Conservation (phyloP, 2,113 vertebrate species). For the Cololabis saira region DNA sequence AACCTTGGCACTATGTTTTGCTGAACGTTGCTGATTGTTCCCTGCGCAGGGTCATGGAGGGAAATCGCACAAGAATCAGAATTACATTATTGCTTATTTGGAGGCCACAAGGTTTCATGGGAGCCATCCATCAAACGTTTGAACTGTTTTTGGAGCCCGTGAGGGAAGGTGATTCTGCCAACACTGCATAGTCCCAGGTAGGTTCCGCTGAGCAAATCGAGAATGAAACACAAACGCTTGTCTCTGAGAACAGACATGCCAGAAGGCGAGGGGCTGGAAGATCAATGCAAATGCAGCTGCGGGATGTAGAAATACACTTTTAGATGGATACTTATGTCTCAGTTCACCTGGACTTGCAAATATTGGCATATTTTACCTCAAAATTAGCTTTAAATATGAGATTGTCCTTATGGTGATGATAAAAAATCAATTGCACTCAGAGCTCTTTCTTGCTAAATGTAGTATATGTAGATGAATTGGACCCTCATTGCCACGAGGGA, state of each 20-base stretch:
- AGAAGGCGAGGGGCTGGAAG: slow-evolving; percentile 20
- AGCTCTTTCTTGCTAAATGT: no score
- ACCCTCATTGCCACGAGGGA: no score
- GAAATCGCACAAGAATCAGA: slow-evolving; percentile 72
- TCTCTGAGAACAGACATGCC: slow-evolving; percentile 7
- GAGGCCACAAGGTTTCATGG: slow-evolving; percentile 71
- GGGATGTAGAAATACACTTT: neutral
- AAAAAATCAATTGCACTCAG: no score
- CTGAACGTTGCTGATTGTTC: slow-evolving; percentile 75
- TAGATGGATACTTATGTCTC: no score
- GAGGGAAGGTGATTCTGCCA: slow-evolving; percentile 64
- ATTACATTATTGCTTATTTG: slow-evolving; percentile 80
- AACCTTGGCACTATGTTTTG: slow-evolving; percentile 69
- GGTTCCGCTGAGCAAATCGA: slow-evolving; percentile 50
- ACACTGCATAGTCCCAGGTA: slow-evolving; percentile 62
- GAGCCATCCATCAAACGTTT: slow-evolving; percentile 77
- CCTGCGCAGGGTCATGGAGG: slow-evolving; percentile 65
- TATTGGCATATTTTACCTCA: no score
- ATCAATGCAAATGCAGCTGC: slow-evolving; percentile 18
- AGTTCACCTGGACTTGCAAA: no score
- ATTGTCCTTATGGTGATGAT: no score
- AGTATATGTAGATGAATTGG: no score
- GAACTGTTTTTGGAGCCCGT: slow-evolving; percentile 50
- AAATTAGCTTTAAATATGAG: no score
- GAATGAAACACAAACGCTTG: slow-evolving; percentile 14